A percentile compares a stretch with the other conserved stretches of the same genome.
phyloP scores from a whole-genome alignment of 2,888 invertebrate genomes.

The Chrysina gloriosa region DNA sequence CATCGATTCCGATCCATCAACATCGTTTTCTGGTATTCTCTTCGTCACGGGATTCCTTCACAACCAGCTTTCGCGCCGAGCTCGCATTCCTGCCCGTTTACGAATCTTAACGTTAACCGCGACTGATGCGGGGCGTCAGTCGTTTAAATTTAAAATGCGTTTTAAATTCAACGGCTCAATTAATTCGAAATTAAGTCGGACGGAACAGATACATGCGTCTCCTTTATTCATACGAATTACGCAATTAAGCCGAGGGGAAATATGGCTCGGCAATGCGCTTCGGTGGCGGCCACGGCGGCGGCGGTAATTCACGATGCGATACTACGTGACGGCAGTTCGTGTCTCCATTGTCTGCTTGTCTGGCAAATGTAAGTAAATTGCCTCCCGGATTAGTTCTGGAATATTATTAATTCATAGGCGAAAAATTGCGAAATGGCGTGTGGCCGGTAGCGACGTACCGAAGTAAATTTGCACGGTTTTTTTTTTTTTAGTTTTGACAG shows the following conservation, averaged over 20 bases:
- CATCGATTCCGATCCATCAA: slow-evolving; percentile 7
- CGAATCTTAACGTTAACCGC: slow-evolving; percentile 13
- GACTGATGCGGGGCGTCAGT: background rate
- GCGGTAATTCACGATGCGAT: too few species aligned
- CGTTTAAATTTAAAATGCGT: slow-evolving; percentile 34
- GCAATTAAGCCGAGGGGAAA: slow-evolving; percentile 17
- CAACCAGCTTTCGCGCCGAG: background rate
- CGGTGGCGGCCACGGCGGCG: too few species aligned
- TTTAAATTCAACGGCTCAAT: slow-evolving; percentile 32
- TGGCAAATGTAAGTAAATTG: too few species aligned
- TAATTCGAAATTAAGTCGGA: slow-evolving; percentile 29
- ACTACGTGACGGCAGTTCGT: too few species aligned
- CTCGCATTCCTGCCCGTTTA: background rate
- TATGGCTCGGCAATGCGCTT: too few species aligned
- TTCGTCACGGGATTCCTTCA: background rate
- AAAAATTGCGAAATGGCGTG: too few species aligned
- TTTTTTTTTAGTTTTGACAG: too few species aligned
- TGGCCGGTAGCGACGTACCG: too few species aligned
- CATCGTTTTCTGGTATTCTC: background rate
- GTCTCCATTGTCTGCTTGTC: too few species aligned
- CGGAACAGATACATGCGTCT: slow-evolving; percentile 26
- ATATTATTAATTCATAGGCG: too few species aligned
- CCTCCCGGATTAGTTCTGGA: too few species aligned
- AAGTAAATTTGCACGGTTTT: too few species aligned
- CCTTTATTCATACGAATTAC: slow-evolving; percentile 33